Conservation (phyloP, 2,888 invertebrate genomes). For the Drosophila stalkeri region DNA sequence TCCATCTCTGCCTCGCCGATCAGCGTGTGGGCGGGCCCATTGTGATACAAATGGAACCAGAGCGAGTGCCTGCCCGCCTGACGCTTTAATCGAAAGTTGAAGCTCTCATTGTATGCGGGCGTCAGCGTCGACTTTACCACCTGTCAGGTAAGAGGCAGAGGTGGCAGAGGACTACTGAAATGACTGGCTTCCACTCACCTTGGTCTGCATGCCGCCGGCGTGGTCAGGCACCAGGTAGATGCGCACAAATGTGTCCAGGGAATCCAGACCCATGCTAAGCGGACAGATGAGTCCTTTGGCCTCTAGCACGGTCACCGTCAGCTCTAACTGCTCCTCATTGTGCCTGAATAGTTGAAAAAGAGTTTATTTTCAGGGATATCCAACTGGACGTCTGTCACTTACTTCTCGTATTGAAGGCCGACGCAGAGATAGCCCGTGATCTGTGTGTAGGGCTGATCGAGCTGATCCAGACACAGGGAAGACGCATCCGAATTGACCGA, state of each 20-base stretch:
- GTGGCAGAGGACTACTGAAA: not conserved
- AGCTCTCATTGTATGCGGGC: slow-evolving; percentile 92
- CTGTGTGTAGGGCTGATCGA: slow-evolving; percentile 89
- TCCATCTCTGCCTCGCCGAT: slow-evolving; percentile 89
- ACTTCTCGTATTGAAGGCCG: slow-evolving; percentile 92
- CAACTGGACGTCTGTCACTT: slow-evolving; percentile 65
- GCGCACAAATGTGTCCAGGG: slow-evolving; percentile 91
- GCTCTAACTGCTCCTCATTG: slow-evolving; percentile 79
- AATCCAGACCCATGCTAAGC: slow-evolving; percentile 86
- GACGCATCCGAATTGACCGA: slow-evolving; percentile 91
- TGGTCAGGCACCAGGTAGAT: slow-evolving; percentile 91
- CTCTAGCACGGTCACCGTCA: slow-evolving; percentile 90
- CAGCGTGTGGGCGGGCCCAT: slow-evolving; percentile 88
- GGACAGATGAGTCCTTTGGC: slow-evolving; percentile 90
- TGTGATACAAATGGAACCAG: slow-evolving; percentile 89
- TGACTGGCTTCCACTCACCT: slow-evolving; percentile 82
- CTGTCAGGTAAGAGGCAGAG: slow-evolving; percentile 51
- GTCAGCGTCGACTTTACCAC: slow-evolving; percentile 89
- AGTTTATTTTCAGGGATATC: not conserved
- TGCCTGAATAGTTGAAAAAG: slow-evolving; percentile 60
- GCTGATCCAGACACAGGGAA: slow-evolving; percentile 89
- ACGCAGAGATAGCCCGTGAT: slow-evolving; percentile 91
- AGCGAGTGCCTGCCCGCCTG: slow-evolving; percentile 87
- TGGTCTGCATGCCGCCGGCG: slow-evolving; percentile 89
- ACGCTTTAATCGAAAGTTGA: slow-evolving; percentile 88